Evolutionary conservation across 2,888 invertebrate species (phyloP).

Genomic region (Platypus cylindrus): DNA sequence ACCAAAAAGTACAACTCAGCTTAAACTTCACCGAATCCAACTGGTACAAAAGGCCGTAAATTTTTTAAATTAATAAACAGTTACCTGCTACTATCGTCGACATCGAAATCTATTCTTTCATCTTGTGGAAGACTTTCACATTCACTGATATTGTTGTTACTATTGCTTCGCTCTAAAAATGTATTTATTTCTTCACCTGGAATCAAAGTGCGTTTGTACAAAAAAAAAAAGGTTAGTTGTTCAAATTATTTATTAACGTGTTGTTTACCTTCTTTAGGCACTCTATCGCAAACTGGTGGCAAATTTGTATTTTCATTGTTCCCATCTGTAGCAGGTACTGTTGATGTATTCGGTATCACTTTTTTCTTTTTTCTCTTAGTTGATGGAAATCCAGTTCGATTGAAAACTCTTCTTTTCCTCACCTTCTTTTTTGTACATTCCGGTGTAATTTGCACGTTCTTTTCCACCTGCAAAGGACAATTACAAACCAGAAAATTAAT

Average conservation of each 20-base stretch:
- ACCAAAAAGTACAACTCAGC: too few relatives aligned
- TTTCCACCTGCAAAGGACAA: slow-evolving; percentile 18
- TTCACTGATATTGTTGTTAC: slow-evolving; percentile 43
- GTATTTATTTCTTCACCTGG: slow-evolving; percentile 46
- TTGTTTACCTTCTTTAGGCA: slow-evolving; percentile 46
- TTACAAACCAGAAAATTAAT: background rate
- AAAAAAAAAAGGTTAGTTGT: background rate
- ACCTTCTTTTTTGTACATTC: slow-evolving; percentile 35
- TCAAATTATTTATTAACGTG: background rate
- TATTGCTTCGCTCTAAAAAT: slow-evolving; percentile 48
- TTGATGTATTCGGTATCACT: slow-evolving; percentile 1
- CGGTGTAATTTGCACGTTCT: slow-evolving; percentile 18
- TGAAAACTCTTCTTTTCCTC: slow-evolving; percentile 59
- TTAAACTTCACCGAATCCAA: too few relatives aligned
- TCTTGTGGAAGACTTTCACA: slow-evolving; percentile 50
- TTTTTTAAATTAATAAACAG: too few relatives aligned
- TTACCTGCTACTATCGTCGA: slow-evolving; percentile 18
- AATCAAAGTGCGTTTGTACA: background rate
- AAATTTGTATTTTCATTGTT: slow-evolving; percentile 2
- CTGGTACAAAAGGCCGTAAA: too few relatives aligned
- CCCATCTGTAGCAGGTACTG: slow-evolving; percentile 1
- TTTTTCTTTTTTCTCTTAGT: slow-evolving; percentile 68
- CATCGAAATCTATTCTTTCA: slow-evolving; percentile 42
- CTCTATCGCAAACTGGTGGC: slow-evolving; percentile 43
- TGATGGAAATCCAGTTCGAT: slow-evolving; percentile 68